phyloP scores from a whole-genome alignment of 2,113 vertebrate species.

The Peromyscus californicus region DNA sequence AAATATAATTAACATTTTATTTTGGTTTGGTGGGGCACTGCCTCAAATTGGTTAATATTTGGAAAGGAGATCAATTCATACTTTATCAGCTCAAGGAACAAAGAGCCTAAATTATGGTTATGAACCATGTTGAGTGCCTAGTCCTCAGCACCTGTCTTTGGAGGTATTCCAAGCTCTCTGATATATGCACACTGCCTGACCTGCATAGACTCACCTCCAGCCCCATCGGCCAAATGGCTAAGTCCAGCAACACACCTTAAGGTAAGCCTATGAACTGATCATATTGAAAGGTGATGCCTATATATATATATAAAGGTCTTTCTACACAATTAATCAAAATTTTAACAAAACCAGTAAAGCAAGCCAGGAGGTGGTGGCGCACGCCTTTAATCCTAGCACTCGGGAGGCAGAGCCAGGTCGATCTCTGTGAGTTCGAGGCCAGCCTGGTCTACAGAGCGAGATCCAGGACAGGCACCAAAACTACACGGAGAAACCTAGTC shows the following conservation, averaged over 20 bases:
- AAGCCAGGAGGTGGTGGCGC: not conserved
- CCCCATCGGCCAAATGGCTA: not conserved
- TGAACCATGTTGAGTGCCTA: not conserved
- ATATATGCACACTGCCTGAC: not conserved
- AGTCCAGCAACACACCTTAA: not conserved
- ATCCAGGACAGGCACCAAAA: too few species aligned
- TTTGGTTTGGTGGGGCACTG: not conserved
- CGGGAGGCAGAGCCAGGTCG: too few species aligned
- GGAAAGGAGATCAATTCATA: conserved; percentile 55
- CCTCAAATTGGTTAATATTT: conserved; percentile 47
- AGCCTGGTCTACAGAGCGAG: too few species aligned
- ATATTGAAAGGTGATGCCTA: not conserved
- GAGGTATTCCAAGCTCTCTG: conserved; percentile 22
- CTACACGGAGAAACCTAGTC: too few species aligned
- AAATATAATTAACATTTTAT: conserved; percentile 52
- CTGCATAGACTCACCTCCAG: not conserved
- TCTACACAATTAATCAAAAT: not conserved
- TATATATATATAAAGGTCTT: not conserved
- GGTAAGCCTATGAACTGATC: not conserved
- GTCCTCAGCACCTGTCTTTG: not conserved
- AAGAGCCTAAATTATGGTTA: conserved; percentile 29
- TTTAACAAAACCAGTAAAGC: not conserved
- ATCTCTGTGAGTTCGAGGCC: too few species aligned
- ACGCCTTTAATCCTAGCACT: too few species aligned
- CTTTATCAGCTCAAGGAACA: conserved; percentile 4